These are phyloP conservation scores for Chromoteleia sp. DNA, from an alignment of 2,888 invertebrate species.

Conservation along the genomic window DNA sequence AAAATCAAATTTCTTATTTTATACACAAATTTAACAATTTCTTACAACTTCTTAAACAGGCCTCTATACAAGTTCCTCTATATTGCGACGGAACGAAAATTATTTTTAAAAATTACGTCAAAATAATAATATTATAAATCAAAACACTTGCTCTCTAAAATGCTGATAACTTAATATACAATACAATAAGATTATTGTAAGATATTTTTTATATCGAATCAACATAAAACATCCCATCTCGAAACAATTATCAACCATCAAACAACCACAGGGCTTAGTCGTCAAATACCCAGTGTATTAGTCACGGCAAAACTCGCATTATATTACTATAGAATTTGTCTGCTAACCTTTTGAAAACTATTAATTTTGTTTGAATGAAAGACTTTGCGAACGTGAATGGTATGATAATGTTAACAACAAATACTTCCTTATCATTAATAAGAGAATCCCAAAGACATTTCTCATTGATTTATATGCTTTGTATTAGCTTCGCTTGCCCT, in stretches of 20 bases:
- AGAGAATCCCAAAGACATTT: conserved; percentile 32
- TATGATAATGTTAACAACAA: conserved; percentile 28
- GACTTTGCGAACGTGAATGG: conserved; percentile 34
- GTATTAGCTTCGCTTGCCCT: conserved; percentile 36
- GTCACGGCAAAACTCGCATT: conserved; percentile 11
- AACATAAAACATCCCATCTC: no score
- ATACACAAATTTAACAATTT: no score
- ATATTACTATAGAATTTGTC: conserved; percentile 24
- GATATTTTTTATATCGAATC: no score
- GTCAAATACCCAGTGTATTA: conserved; percentile 36
- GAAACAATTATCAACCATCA: conserved; percentile 6
- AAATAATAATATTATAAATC: no score
- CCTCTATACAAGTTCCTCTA: no score
- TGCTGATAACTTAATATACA: no score
- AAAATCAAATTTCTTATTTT: no score
- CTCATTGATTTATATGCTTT: conserved; percentile 21
- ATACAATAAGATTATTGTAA: no score
- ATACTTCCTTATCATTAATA: conserved; percentile 52
- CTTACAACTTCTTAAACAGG: no score
- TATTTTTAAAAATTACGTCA: no score
- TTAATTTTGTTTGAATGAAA: conserved; percentile 33
- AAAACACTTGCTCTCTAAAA: no score
- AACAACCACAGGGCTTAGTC: background rate
- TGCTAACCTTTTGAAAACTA: conserved; percentile 41
- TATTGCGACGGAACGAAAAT: no score